A percentile compares a stretch with the other conserved stretches of the same genome.
These are phyloP conservation scores for Apostichopus parvimensis DNA, from an alignment of 35 echinoderm and acorn worm species.

Conservation along the genomic window DNA sequence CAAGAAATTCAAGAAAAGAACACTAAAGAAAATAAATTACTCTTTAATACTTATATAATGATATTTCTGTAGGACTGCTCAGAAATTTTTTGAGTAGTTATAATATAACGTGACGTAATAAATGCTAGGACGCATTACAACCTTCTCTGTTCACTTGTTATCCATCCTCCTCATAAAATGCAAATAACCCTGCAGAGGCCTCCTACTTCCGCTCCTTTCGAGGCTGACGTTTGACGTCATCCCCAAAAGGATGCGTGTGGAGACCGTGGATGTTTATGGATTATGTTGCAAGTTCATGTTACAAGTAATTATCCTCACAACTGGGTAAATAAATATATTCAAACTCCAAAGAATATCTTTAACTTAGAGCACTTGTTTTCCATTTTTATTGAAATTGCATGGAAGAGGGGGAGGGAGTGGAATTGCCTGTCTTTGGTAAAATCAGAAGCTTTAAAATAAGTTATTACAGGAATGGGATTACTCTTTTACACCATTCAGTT, in stretches of 20 bases:
- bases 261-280: constrained; percentile 41
- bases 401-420: neutral
- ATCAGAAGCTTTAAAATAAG: too few relatives aligned
- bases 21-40: too few relatives aligned
- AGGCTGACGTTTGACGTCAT: constrained; percentile 25
- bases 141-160: too few relatives aligned
- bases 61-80: too few relatives aligned
- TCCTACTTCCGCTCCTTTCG: constrained; percentile 4
- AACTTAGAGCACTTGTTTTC: neutral
- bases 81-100: too few relatives aligned
- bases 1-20: too few relatives aligned
- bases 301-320: constrained; percentile 40
- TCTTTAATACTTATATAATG: too few relatives aligned
- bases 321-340: neutral
- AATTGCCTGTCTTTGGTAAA: too few relatives aligned
- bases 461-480: too few relatives aligned
- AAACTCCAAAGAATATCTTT: neutral
- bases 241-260: constrained; percentile 10
- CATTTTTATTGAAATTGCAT: neutral
- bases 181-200: neutral
- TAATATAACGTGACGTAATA: too few relatives aligned
- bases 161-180: neutral
- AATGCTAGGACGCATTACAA: too few relatives aligned
- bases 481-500: too few relatives aligned
- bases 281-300: constrained; percentile 51